Conservation (phyloP, 2,797 vertebrate genomes). For the Channa striata region DNA sequence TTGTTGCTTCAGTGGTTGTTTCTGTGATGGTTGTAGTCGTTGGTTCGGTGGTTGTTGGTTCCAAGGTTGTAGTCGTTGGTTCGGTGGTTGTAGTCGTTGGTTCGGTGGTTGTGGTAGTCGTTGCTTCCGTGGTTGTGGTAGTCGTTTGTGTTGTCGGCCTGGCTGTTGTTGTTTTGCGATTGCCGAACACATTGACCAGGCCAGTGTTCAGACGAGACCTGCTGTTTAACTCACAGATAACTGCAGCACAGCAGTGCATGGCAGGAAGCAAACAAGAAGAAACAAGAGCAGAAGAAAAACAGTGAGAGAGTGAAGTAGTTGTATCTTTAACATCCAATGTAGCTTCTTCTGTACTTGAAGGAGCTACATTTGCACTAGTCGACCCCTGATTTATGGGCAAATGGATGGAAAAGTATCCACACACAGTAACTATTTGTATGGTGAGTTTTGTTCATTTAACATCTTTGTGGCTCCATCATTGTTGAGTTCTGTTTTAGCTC, state of each 20-base stretch:
- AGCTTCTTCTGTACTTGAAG: too few relatives aligned
- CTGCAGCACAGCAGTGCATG: constrained; percentile 23
- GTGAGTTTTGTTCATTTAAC: too few relatives aligned
- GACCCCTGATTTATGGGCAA: too few relatives aligned
- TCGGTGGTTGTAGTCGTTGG: neutral
- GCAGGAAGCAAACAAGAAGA: constrained; percentile 3
- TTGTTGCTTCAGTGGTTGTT: fast-evolving
- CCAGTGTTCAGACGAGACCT: constrained; percentile 1
- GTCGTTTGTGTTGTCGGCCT: neutral
- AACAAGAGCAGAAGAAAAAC: neutral
- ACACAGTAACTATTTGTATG: too few relatives aligned
- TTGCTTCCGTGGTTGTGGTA: neutral
- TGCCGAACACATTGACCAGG: neutral
- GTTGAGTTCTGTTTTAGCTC: too few relatives aligned
- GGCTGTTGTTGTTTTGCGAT: neutral
- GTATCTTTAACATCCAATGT: neutral
- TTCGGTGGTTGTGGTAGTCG: too few relatives aligned
- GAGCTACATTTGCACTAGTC: too few relatives aligned
- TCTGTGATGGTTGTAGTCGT: neutral
- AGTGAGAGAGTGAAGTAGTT: neutral
- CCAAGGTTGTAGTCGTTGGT: too few relatives aligned
- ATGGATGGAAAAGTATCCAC: too few relatives aligned
- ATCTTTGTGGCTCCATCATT: too few relatives aligned
- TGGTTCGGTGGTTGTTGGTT: neutral
- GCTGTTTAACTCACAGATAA: constrained; percentile 23